Percentiles rank a stretch among this genome's conserved stretches.
phyloP scores from a whole-genome alignment of 2,797 vertebrate genomes.

The Gallinago nigripennis region DNA sequence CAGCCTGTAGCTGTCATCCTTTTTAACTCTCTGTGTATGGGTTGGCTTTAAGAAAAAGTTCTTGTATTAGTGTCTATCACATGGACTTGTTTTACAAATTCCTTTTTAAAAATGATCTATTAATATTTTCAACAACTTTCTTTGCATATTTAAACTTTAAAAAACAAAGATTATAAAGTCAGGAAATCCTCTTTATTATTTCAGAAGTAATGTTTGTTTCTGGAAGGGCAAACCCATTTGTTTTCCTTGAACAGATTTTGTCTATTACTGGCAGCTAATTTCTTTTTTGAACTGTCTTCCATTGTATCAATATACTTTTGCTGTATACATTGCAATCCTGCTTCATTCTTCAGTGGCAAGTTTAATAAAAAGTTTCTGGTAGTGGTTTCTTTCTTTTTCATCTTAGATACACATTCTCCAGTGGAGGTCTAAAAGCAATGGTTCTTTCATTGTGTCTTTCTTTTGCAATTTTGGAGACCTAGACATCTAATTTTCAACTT shows the following conservation, averaged over 20 bases:
- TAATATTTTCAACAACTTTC: neutral
- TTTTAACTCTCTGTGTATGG: neutral
- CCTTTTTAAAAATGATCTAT: neutral
- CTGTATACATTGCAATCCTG: neutral
- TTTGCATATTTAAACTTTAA: neutral
- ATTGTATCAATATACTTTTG: neutral
- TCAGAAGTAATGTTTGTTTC: neutral
- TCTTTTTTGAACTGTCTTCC: neutral
- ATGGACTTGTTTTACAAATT: neutral
- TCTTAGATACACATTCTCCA: neutral
- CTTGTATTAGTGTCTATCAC: neutral
- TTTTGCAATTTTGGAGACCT: neutral
- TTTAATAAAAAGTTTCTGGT: neutral
- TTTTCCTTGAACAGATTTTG: neutral
- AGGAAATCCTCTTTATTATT: neutral
- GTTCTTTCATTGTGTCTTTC: neutral
- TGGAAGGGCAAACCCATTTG: neutral
- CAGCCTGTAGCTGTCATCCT: neutral
- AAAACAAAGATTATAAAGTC: neutral
- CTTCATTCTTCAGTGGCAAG: neutral
- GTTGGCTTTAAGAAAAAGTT: neutral
- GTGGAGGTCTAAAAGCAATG: neutral
- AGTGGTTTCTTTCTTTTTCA: neutral
- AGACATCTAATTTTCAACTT: neutral
- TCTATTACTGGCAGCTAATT: neutral